Conservation (phyloP, 2,113 vertebrate genomes). For the Sander lucioperca region DNA sequence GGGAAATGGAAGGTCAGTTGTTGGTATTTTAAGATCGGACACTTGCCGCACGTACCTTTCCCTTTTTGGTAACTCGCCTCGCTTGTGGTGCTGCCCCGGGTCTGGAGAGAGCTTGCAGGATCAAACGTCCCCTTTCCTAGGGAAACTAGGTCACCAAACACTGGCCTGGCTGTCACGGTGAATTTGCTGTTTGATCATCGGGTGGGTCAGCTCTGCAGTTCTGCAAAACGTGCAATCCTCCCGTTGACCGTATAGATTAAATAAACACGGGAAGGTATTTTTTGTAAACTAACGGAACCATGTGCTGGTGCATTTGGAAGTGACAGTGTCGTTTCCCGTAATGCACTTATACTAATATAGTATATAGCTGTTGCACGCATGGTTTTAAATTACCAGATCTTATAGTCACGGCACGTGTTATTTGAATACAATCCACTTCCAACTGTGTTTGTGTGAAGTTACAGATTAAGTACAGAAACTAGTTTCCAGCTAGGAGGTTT, state of each 20-base stretch:
- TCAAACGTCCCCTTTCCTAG: constrained; percentile 28
- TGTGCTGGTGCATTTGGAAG: constrained; percentile 15
- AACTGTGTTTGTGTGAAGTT: neutral
- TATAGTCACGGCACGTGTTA: neutral
- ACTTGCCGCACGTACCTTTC: constrained; percentile 80
- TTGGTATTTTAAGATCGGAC: constrained; percentile 86
- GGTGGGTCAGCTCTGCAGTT: constrained; percentile 51
- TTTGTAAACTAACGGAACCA: constrained; percentile 9
- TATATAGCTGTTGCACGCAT: neutral
- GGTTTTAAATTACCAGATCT: neutral
- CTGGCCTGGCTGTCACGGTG: constrained; percentile 57
- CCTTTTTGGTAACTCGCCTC: constrained; percentile 83
- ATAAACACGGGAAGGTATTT: neutral
- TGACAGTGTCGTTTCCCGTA: neutral
- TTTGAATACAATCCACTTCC: neutral
- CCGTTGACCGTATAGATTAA: constrained; percentile 8
- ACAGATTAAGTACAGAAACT: neutral
- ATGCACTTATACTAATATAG: neutral
- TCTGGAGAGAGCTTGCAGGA: constrained; percentile 51
- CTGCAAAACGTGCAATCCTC: constrained; percentile 37
- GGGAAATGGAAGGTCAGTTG: constrained; percentile 85
- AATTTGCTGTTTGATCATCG: constrained; percentile 52
- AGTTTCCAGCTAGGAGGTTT: neutral
- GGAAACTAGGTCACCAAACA: constrained; percentile 50
- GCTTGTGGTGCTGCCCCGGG: constrained; percentile 35